phyloP scores from a whole-genome alignment of 2,888 invertebrate genomes.

The Zeuzera pyrina region DNA sequence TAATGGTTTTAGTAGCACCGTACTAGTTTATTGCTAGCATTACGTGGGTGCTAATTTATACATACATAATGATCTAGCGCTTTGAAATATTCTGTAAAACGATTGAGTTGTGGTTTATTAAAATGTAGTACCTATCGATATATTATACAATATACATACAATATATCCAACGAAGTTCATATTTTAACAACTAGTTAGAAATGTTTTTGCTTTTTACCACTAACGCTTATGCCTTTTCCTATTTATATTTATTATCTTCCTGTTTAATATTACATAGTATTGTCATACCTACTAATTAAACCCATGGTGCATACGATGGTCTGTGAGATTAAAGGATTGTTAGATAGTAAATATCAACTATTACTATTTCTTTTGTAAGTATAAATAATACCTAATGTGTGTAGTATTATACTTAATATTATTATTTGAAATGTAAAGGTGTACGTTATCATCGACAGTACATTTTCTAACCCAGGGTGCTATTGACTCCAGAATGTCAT shows the following conservation, averaged over 20 bases:
- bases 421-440: slow-evolving; percentile 10
- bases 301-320: slow-evolving; percentile 53
- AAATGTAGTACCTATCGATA: slow-evolving; percentile 18
- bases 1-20: slow-evolving; percentile 30
- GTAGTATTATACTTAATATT: slow-evolving; percentile 24
- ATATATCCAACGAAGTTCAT: slow-evolving; percentile 7
- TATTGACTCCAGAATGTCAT: slow-evolving; percentile 25
- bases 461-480: slow-evolving; percentile 44
- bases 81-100: slow-evolving; percentile 11
- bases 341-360: slow-evolving; percentile 28
- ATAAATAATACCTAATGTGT: slow-evolving; percentile 26
- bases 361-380: slow-evolving; percentile 28
- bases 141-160: not conserved
- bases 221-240: slow-evolving; percentile 26
- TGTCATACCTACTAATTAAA: slow-evolving; percentile 31
- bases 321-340: slow-evolving; percentile 40
- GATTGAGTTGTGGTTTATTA: slow-evolving; percentile 18
- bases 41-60: slow-evolving; percentile 54
- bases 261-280: slow-evolving; percentile 15
- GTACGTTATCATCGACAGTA: slow-evolving; percentile 11
- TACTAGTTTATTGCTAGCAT: slow-evolving; percentile 50
- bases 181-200: slow-evolving; percentile 18
- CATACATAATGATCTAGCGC: slow-evolving; percentile 20
- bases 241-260: slow-evolving; percentile 16
- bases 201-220: slow-evolving; percentile 28